Conservation (phyloP, 2,797 vertebrate genomes). For the Odontamblyopus rebecca region DNA sequence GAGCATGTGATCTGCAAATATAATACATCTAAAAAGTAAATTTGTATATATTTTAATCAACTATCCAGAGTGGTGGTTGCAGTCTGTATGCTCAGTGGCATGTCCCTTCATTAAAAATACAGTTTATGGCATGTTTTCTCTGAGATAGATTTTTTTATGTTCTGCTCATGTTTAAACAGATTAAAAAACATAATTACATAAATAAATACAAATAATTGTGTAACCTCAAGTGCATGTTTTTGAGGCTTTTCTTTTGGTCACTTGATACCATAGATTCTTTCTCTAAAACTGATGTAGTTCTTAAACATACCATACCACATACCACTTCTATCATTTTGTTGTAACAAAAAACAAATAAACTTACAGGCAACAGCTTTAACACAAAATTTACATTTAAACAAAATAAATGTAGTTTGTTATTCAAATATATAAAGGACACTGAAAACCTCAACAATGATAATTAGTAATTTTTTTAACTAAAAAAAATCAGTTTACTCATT, state of each 20-base stretch:
- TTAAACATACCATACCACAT: neutral
- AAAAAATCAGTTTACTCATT: neutral
- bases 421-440: neutral
- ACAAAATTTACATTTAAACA: neutral
- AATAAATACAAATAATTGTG: constrained; percentile 16
- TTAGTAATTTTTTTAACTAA: neutral
- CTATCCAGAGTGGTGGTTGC: constrained; percentile 7
- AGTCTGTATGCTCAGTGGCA: constrained; percentile 5
- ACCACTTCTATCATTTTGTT: no score
- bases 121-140: neutral
- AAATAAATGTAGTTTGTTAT: neutral
- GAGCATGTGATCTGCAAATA: neutral
- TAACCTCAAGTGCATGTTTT: constrained; percentile 12
- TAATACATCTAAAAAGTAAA: neutral
- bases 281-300: neutral
- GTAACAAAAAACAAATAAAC: no score
- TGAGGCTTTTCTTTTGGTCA: constrained; percentile 22
- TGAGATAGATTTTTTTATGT: neutral
- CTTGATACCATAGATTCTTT: neutral
- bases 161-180: neutral
- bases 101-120: constrained; percentile 12
- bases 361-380: no score
- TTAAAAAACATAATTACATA: constrained; percentile 23
- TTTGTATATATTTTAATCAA: neutral
- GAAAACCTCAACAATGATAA: neutral